Evolutionary conservation across 1,140 invertebrate genomes (phyloP), one percentile per base, ranked within the genome.

Genomic region (Venturia canescens): DNA sequence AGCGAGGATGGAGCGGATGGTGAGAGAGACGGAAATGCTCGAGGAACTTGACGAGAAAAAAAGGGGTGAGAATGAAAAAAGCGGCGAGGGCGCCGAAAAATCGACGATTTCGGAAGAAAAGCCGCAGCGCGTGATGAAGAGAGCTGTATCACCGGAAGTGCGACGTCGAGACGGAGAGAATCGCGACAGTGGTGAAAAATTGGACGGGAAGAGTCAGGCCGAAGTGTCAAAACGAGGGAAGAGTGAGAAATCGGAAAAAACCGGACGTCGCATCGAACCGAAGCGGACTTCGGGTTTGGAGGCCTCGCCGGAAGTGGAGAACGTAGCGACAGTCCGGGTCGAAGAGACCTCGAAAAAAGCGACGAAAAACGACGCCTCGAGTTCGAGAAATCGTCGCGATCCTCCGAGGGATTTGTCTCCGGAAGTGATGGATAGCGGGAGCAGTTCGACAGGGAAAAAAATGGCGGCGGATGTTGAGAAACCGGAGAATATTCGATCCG

Each of bases 1-100:
- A 31, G 82, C 87, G 5, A 86, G 80, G 66, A 89, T 91, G 87
- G 90, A 89, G 38, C 84, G 82, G 15, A 91, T 91, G 90, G 91
- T 88, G 1, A 89, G 90, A 31, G 90, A 91, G 27, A 88, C 89
- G 0, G 90, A 91, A 74, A 83, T 83, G 6, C 79, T 88, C 80
- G 86, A 90, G 60, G 57, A 84, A n/a, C n/a, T 77, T 7, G 75
- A 34, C 53, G 53, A 34, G 67, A 69, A 23, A 53, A 48, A 34
- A 50, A 31, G 76, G 4, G 29, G 31, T 1, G 57, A 66, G 21
- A 69, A 16, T 44, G 77, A 44, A 69, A 70, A 78, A 67, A 48
- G 66, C 3, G 5, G 27, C 26, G 66, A 70, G 29, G 31, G n/a
- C 21, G 11, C 27, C 6, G 31, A 48, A 7, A 57, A 50, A 38